Evolutionary conservation across 1,140 invertebrate species (phyloP).

Genomic region (Sinonovacula constricta): DNA sequence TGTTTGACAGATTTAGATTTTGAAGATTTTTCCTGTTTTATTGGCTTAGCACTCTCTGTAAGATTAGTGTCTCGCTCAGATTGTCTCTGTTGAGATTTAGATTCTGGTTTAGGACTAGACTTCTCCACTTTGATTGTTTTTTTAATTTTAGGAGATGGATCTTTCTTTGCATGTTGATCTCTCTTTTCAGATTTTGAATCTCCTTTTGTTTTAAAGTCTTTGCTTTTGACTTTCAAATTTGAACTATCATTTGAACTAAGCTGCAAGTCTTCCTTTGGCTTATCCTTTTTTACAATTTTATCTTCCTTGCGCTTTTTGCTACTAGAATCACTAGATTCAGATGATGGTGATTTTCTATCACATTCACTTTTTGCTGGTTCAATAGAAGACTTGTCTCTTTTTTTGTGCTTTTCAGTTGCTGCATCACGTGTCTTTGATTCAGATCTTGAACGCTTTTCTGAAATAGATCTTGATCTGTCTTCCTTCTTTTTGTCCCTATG

Average conservation of each 20-base stretch:
- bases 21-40: background rate
- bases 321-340: background rate
- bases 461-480: background rate
- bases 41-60: background rate
- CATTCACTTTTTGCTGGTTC: too few species aligned
- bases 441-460: constrained; percentile 14
- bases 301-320: background rate
- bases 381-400: constrained; percentile 9
- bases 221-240: too few species aligned
- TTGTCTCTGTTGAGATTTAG: background rate
- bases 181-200: constrained; percentile 15
- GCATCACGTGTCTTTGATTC: constrained; percentile 3
- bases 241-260: too few species aligned
- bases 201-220: too few species aligned
- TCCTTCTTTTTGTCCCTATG: constrained; percentile 13
- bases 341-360: too few species aligned
- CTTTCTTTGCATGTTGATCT: constrained; percentile 4
- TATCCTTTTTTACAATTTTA: too few species aligned
- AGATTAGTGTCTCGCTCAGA: background rate
- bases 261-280: too few species aligned
- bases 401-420: constrained; percentile 26
- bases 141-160: background rate
- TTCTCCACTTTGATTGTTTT: background rate
- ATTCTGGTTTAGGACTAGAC: background rate
- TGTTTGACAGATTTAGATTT: constrained; percentile 6